Base-by-base conservation (phyloP, 2,797 vertebrate genomes). In the Pangasius mekongensis region DNA sequence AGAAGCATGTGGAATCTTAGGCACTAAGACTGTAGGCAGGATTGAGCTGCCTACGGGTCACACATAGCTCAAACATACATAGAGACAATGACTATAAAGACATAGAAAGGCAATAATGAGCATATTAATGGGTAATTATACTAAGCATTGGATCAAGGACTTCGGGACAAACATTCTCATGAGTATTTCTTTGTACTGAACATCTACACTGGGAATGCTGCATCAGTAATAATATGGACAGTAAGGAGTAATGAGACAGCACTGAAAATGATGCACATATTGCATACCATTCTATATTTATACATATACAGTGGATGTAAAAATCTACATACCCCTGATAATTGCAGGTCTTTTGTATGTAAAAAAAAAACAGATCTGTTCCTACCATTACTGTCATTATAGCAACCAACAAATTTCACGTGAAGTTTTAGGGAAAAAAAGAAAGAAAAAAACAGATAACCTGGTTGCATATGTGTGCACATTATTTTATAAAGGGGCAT, bases 1-100 rank as follows among this genome's bases (percentile, higher is more conserved):
- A 71, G 88, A 84, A 62, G 54, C 49, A 71, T 83, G 66, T 86
- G 36, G 87, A 87, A 89, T 85, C 71, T 83, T 60, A 85, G 86
- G 73, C 52, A 64, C 43, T 69, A 67, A n/a, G 80, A 66, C 82
- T 86, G 69, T 56, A 88, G 36, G 33, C 36, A 81, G 77, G 64
- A 62, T 27, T 30, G 27, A 67, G 64, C 30, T 71, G 33, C 13
- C 60, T 64, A 54, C 24, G 77, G 85, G 73, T 33, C 77, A 27
- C 78, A 43, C 7, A 5, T 54, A 30, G 66, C 9, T 78, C 30
- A 36, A 67, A 86, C 76, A 73, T 66, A 69, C n/a, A 60, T 66
- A 47, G 14, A 85, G 52, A 73, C 49, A 86, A 54, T 33, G 18
- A 22, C 3, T 66, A 8, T 20, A 87, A 78, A 87, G 36, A 58